Percentiles rank a stretch among this genome's conserved stretches.
Conservation (phyloP, 2,888 invertebrate species). For the Dendrolimus pini region DNA sequence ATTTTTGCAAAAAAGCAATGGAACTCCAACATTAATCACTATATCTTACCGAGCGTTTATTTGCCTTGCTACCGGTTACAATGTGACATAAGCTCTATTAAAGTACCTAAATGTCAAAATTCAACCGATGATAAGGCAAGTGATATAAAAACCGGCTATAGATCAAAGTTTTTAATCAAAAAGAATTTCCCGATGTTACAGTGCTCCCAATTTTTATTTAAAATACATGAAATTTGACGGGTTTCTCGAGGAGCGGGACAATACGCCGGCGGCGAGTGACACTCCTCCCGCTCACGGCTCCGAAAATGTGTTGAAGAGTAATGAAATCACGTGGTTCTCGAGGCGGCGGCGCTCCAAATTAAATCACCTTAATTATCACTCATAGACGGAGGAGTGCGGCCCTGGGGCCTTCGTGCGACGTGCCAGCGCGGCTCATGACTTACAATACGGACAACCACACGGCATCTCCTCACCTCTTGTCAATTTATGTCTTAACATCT, state of each 20-base stretch:
- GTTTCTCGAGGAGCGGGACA: constrained; percentile 1
- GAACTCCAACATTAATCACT: too few species aligned
- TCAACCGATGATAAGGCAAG: too few species aligned
- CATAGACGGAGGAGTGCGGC: constrained; percentile 21
- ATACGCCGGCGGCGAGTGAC: constrained; percentile 8
- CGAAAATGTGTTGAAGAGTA: constrained; percentile 52
- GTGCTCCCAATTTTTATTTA: neutral
- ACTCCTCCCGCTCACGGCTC: constrained; percentile 7
- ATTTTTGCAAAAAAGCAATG: too few species aligned
- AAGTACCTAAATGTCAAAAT: too few species aligned
- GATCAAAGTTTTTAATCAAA: too few species aligned
- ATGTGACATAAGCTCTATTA: too few species aligned
- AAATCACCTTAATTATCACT: constrained; percentile 59
- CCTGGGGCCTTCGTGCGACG: constrained; percentile 16
- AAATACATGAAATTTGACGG: constrained; percentile 4
- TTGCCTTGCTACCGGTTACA: too few species aligned
- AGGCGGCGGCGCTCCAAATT: constrained; percentile 48
- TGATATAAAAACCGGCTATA: too few species aligned
- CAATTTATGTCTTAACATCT: neutral
- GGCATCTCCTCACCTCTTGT: neutral
- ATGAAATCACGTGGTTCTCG: constrained; percentile 60
- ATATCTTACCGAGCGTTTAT: too few species aligned
- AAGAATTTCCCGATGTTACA: too few species aligned
- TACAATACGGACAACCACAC: neutral
- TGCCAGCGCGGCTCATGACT: neutral